Base-by-base conservation (phyloP, 2,888 invertebrate genomes). In the Apotomis capreana region DNA sequence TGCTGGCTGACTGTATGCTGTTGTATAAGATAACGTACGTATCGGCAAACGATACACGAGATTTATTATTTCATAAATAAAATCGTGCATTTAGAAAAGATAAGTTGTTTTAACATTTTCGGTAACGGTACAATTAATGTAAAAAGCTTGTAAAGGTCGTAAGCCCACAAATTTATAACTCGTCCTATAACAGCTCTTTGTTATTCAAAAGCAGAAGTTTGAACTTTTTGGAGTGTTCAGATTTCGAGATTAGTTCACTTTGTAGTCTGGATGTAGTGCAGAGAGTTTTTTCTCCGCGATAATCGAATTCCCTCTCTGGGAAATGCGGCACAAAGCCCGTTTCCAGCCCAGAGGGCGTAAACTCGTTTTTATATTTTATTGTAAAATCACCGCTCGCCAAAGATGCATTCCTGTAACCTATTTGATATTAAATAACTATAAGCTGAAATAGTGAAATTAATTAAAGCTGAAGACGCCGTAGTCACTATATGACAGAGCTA, bases 1-100 rank as follows among this genome's bases (percentile, higher is more conserved):
- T 84, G 84, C 83, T 85, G 81, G 85, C 83, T 87, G 84, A 86
- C 87, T 86, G 81, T 83, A 88, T 84, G 84, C 87, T 89, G 89
- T 89, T 87, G 84, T 78, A 80, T 80, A 83, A 55, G 88, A 89
- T 90, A 89, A 86, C 81, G 76, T 74, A 70, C 74, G 80, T 83
- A 85, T 83, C 83, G 84, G 78, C 75, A 68, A 73, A 79, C 73
- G 84, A 83, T 85, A 86, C 84, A 54, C 63, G 49, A 57, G 65
- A 67, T 68, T 68, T 73, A 68, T 75, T 64, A 61, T 68, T 49
- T 68, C 51, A 73, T 69, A 69, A 64, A 40, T 40, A 40, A 40
- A 40, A 69, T 51, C 46, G 49, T 69, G 59, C 68, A 63, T 72
- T 68, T n/a, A 69, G 78, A 77, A 77, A 71, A 76, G 81, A 84